Evolutionary conservation across 2,113 vertebrate species (phyloP).

Genomic region (Gavia stellata): DNA sequence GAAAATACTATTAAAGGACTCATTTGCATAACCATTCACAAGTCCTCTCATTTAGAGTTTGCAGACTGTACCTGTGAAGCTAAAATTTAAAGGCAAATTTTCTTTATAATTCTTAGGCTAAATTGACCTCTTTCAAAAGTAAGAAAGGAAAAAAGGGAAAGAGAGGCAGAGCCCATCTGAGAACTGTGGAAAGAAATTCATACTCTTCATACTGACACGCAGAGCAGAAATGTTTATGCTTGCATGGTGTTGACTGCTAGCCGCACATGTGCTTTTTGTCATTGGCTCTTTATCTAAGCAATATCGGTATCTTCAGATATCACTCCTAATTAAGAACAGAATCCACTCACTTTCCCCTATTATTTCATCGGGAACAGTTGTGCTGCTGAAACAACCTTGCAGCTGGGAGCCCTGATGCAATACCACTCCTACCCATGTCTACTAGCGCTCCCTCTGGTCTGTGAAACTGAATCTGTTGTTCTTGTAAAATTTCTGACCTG

Average conservation of each 20-base stretch:
- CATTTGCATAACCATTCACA: not conserved
- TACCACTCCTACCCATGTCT: not conserved
- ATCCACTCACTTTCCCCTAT: not conserved
- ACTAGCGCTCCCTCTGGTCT: not conserved
- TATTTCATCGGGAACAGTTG: not conserved
- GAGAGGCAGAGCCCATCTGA: not conserved
- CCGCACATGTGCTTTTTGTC: not conserved
- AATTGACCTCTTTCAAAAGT: not conserved
- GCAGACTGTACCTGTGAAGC: not conserved
- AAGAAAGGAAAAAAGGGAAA: not conserved
- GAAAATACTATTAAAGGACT: not conserved
- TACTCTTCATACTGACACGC: not conserved
- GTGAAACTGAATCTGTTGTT: not conserved
- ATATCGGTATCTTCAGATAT: not conserved
- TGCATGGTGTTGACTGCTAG: not conserved
- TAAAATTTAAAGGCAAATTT: not conserved
- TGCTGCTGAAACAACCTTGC: not conserved
- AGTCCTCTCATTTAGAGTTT: not conserved
- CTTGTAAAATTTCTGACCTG: conserved; percentile 4
- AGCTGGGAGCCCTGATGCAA: not conserved
- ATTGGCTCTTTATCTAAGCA: not conserved
- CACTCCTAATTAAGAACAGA: not conserved
- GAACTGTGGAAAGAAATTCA: not conserved
- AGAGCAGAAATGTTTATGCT: not conserved
- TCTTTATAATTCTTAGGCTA: not conserved